These are phyloP conservation scores for Neocrepidodera transversa DNA, from an alignment of 2,888 invertebrate species.

Conservation along the genomic window DNA sequence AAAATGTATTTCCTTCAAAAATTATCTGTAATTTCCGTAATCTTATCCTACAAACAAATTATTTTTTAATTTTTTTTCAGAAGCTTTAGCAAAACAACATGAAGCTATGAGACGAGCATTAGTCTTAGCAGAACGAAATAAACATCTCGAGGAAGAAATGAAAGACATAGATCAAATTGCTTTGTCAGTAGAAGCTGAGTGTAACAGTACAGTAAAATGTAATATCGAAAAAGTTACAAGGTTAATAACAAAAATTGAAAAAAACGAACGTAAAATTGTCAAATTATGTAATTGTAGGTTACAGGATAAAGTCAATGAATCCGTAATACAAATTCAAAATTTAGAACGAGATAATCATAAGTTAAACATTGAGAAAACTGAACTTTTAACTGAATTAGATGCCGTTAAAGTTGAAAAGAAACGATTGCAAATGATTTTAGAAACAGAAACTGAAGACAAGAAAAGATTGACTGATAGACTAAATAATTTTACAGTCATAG, in stretches of 20 bases:
- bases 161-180: constrained; percentile 78
- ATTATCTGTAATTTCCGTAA: no score
- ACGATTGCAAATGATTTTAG: constrained; percentile 66
- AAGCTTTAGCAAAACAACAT: constrained; percentile 73
- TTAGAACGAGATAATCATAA: constrained; percentile 62
- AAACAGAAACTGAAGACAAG: constrained; percentile 65
- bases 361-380: constrained; percentile 60
- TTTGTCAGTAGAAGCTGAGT: constrained; percentile 77
- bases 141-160: constrained; percentile 73
- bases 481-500: constrained; percentile 68
- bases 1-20: no score
- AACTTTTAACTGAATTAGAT: constrained; percentile 61
- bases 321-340: constrained; percentile 60
- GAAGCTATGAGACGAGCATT: constrained; percentile 82
- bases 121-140: constrained; percentile 76
- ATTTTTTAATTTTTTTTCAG: constrained; percentile 49
- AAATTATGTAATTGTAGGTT: constrained; percentile 41
- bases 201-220: constrained; percentile 71
- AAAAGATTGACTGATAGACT: constrained; percentile 65
- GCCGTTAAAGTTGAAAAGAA: constrained; percentile 65
- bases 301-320: constrained; percentile 62
- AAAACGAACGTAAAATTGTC: no score
- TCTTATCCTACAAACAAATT: no score
- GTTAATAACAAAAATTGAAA: constrained; percentile 42
- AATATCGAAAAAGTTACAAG: constrained; percentile 64